Percentiles rank a stretch among this genome's conserved stretches.
Conservation (phyloP, 2,888 invertebrate genomes). For the Hofmannophila pseudospretella region DNA sequence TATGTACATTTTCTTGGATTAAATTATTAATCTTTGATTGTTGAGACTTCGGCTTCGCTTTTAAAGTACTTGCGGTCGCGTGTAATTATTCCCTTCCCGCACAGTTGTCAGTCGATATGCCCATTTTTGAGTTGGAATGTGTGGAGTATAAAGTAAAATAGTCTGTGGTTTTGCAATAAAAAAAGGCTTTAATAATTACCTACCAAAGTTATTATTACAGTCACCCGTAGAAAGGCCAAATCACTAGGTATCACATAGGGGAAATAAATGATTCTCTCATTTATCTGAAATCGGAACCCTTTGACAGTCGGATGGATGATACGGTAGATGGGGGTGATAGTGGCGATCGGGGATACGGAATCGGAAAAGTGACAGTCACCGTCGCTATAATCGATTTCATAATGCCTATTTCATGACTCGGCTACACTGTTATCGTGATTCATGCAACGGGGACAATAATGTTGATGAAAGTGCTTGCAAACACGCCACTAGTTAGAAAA, state of each 20-base stretch:
- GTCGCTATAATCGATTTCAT: constrained; percentile 11
- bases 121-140: too few relatives aligned
- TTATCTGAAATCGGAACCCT: background rate
- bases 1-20: too few relatives aligned
- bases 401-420: constrained; percentile 9
- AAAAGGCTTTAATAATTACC: too few relatives aligned
- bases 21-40: too few relatives aligned
- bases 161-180: too few relatives aligned
- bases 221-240: too few relatives aligned
- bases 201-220: too few relatives aligned
- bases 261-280: background rate
- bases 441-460: constrained; percentile 38
- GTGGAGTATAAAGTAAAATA: too few relatives aligned
- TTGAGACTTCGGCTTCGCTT: too few relatives aligned
- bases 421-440: constrained; percentile 25
- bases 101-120: too few relatives aligned
- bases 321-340: background rate
- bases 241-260: background rate
- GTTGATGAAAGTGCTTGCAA: constrained; percentile 30
- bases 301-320: constrained; percentile 1
- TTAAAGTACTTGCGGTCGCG: too few relatives aligned
- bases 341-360: background rate
- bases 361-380: constrained; percentile 12
- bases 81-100: too few relatives aligned
- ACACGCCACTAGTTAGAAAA: constrained; percentile 19